Evolutionary conservation across 2,797 vertebrate genomes (phyloP), one percentile per base, ranked within the genome.

Genomic region (Ceyx erithaca): DNA sequence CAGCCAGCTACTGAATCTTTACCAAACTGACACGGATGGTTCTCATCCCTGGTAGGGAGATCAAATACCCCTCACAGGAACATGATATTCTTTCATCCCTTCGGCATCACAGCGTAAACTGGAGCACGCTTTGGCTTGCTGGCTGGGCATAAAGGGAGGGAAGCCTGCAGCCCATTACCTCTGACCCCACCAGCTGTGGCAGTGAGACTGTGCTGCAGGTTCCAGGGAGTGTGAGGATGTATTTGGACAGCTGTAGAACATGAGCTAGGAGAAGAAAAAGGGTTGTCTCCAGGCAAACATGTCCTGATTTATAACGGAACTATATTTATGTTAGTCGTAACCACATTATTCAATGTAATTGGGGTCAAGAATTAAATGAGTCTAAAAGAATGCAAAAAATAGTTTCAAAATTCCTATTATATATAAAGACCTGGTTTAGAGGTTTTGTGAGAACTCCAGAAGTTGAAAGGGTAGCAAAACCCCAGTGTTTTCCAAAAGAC

Each of bases 351-450:
- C 93, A 94, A 26, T 92, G 67, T 96, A 95, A 96, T 94, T 93
- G 80, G 88, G 78, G 85, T 91, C 84, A 96, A 94, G 92, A 95
- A 94, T 90, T 94, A 93, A 92, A 91, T 2, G 16, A 79, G 64
- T 54, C 61, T 71, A 54, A 93, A 96, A 92, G 82, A 94, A 94
- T 94, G 86, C 90, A 93, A 94, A 94, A 94, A 96, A 85, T 91
- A 87, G 40, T 90, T 95, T 96, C 90, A 94, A 87, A 95, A 94
- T 94, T 95, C 76, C 72, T 80, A 54, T 94, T 87, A 90, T 87
- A 94, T 92, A 90, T 88, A 92, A 88, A 96, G 91, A 94, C 92
- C 94, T 95, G 88, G 86, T 95, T 96, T 94, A 87, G 94, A 96
- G 85, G 84, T 86, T 92, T 95, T 94, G 72, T 94, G 95, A 95